A percentile compares a stretch with the other conserved stretches of the same genome.
Evolutionary conservation across 2,113 vertebrate genomes (phyloP).

Genomic region (Oncorhynchus clarkii): DNA sequence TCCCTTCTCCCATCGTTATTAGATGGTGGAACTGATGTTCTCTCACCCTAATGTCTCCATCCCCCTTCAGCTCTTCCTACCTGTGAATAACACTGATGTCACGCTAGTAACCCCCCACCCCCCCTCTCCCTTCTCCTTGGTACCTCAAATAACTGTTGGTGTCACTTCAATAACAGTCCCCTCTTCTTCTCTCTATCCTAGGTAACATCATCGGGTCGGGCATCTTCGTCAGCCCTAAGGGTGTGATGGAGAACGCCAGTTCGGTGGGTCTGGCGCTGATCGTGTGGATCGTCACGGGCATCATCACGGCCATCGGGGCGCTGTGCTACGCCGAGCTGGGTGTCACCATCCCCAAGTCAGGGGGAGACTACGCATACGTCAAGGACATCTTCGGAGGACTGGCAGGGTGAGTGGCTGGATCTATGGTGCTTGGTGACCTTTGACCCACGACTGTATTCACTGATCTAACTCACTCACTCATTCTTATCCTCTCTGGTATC

Average conservation of each 20-base stretch:
- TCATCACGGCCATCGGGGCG: slow-evolving; percentile 89
- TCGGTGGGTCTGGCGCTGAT: slow-evolving; percentile 86
- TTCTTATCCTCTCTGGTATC: too few species aligned
- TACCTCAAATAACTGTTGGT: not conserved
- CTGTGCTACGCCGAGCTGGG: slow-evolving; percentile 91
- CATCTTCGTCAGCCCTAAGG: slow-evolving; percentile 92
- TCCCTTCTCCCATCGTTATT: too few species aligned
- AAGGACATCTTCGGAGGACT: slow-evolving; percentile 92
- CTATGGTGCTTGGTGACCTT: not conserved
- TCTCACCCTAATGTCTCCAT: too few species aligned
- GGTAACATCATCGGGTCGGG: slow-evolving; percentile 93
- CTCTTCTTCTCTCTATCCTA: slow-evolving; percentile 38
- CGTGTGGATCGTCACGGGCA: slow-evolving; percentile 85
- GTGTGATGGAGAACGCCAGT: slow-evolving; percentile 88
- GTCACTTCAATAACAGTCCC: not conserved
- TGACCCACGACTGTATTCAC: not conserved
- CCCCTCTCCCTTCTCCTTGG: too few species aligned
- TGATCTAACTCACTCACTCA: too few species aligned
- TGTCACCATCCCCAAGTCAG: slow-evolving; percentile 92
- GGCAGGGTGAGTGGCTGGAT: slow-evolving; percentile 78
- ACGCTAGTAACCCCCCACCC: too few species aligned
- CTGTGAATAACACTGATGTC: too few species aligned
- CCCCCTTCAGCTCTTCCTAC: too few species aligned
- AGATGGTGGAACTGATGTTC: too few species aligned
- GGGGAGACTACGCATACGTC: slow-evolving; percentile 91